Conservation (phyloP, 2,888 invertebrate species). For the Lepidochrysops patricia region DNA sequence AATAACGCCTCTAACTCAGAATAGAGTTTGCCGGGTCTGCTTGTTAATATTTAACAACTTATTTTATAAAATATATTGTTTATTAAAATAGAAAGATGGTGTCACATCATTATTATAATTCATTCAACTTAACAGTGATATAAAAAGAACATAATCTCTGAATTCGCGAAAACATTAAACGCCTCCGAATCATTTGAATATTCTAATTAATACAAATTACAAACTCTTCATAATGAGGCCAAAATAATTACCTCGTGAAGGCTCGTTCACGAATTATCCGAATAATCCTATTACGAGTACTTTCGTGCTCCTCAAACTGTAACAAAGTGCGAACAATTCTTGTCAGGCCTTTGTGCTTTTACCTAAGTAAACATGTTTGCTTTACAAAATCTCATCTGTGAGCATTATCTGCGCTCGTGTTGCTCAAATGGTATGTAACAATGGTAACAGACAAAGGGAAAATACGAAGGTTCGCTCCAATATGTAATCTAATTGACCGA, state of each 20-base stretch:
- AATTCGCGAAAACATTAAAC: neutral
- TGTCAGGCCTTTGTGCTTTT: slow-evolving; percentile 17
- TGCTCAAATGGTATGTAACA: neutral
- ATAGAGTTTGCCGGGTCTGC: too few species aligned
- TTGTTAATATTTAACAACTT: too few species aligned
- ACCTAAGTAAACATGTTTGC: slow-evolving; percentile 16
- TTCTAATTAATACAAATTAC: too few species aligned
- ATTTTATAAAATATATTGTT: too few species aligned
- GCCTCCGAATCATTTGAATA: neutral
- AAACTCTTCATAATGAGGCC: neutral
- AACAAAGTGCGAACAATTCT: slow-evolving; percentile 14
- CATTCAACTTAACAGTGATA: neutral
- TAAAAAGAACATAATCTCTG: too few species aligned
- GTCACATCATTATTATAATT: too few species aligned
- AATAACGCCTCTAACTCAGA: too few species aligned
- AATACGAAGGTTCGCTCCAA: neutral
- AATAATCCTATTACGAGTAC: slow-evolving; percentile 6
- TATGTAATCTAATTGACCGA: neutral
- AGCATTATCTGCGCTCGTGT: slow-evolving; percentile 2
- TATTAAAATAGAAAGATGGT: too few species aligned
- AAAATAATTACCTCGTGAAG: slow-evolving; percentile 2
- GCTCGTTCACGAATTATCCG: neutral
- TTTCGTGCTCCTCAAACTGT: neutral
- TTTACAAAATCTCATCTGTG: slow-evolving; percentile 13
- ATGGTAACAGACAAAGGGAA: neutral